Evolutionary conservation across 2,797 vertebrate genomes (phyloP).

Genomic region (Rhabdomys pumilio): DNA sequence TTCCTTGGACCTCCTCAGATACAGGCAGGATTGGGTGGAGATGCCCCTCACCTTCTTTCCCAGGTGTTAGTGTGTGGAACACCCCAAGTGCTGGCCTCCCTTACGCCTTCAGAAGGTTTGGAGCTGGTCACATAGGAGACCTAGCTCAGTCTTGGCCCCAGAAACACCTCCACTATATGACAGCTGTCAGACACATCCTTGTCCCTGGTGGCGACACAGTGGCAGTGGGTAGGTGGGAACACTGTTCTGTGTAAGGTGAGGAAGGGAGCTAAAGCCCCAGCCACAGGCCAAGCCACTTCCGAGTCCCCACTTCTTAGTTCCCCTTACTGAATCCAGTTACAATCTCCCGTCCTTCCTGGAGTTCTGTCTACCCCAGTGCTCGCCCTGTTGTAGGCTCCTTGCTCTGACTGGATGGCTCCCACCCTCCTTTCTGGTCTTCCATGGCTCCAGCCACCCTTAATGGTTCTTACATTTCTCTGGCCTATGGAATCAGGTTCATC

Average conservation of each 20-base stretch:
- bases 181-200: not conserved
- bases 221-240: too few species aligned
- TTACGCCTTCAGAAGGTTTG: not conserved
- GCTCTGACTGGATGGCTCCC: not conserved
- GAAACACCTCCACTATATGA: not conserved
- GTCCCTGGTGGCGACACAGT: rapidly evolving
- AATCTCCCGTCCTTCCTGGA: not conserved
- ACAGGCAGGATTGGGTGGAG: not conserved
- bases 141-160: not conserved
- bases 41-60: not conserved
- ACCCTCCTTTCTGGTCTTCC: not conserved
- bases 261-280: not conserved
- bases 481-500: not conserved
- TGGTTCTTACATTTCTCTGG: not conserved
- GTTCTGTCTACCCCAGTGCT: not conserved
- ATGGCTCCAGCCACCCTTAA: not conserved
- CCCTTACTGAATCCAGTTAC: not conserved
- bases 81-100: not conserved
- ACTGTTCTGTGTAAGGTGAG: not conserved
- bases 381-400: not conserved
- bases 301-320: not conserved
- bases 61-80: not conserved
- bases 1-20: not conserved
- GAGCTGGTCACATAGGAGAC: not conserved
- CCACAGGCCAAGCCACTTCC: not conserved